A percentile compares a stretch with the other conserved stretches of the same genome.
These are phyloP conservation scores for Mohoua ochrocephala DNA, from an alignment of 2,113 vertebrate genomes.

Conservation along the genomic window DNA sequence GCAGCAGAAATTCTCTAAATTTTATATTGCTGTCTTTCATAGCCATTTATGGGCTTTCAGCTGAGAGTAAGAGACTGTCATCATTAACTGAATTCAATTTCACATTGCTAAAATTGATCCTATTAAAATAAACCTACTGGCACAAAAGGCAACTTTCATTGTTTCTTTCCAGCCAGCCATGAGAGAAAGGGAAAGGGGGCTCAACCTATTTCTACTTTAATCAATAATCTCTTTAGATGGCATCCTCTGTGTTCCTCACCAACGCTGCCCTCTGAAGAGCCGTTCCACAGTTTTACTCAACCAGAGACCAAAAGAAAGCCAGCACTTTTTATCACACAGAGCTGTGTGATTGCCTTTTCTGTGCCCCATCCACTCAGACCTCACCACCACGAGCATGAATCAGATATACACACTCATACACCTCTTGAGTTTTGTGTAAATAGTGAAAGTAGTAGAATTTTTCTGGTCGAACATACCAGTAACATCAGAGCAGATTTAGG, in stretches of 20 bases:
- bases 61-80: not conserved
- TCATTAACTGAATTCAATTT: conserved; percentile 29
- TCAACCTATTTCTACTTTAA: not conserved
- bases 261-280: not conserved
- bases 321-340: not conserved
- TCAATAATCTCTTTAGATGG: not conserved
- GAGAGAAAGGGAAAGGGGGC: not conserved
- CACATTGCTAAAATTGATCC: conserved; percentile 7
- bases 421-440: not conserved
- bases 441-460: not conserved
- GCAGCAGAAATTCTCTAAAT: not conserved
- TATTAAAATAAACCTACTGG: conserved; percentile 31
- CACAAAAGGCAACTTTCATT: not conserved
- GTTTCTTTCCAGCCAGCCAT: not conserved
- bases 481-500: not conserved
- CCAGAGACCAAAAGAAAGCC: not conserved
- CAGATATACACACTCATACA: accelerated
- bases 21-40: not conserved
- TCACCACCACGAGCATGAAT: not conserved
- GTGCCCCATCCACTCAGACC: not conserved
- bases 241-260: not conserved
- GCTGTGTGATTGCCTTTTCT: not conserved
- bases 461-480: not conserved
- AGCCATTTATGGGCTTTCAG: not conserved
- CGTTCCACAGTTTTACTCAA: not conserved